Base-by-base conservation (phyloP, 2,888 invertebrate genomes). In the Sinopyrophorus schimmeli region DNA sequence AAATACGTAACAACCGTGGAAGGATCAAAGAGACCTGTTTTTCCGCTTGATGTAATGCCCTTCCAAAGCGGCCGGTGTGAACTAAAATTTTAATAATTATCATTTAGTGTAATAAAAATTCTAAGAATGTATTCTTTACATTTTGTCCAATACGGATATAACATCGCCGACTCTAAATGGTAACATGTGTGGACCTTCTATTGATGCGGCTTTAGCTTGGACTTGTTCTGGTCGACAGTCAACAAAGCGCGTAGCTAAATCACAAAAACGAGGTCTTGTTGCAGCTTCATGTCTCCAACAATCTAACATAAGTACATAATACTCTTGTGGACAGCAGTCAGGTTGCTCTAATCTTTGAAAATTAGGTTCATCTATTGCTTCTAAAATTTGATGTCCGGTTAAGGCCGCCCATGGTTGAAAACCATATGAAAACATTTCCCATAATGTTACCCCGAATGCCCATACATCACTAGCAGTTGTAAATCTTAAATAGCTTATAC, bases 371-470 rank as follows among this genome's bases (percentile, higher is more conserved):
- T 98, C 97, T 47, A 98, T 95, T 3, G 95, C 91, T 72, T 94
- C 94, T 3, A 98, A 74, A 58, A 98, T 98, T 74, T 96, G 93
- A 58, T 92, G 88, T 0, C 74, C 74, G 0, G 92, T 94, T 38
- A 93, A 79, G 0, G 93, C 95, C 0, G 92, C 91, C 98, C 98
- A 99, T 0, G 99, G 99, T 72, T 97, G 96, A 70, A 94, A 93
- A 1, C 98, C 98, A 68, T 97, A 98, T 0, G 94, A 93, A 72
- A 98, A 99, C 92, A 98, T 93, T 74, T 99, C 99, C 98, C 98
- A 99, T 0, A 99, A 77, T n/a, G 96, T 94, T 0, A 97, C 74
- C 2, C 92, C 98, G 71, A 88, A 99, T 0, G 98, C 94, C 98
- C 98, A 99, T 0, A 97, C 94, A 69, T 99, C 99, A 44, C 94